These are phyloP conservation scores for Genyomyrus donnyi DNA, from an alignment of 2,113 vertebrate species.

Conservation along the genomic window DNA sequence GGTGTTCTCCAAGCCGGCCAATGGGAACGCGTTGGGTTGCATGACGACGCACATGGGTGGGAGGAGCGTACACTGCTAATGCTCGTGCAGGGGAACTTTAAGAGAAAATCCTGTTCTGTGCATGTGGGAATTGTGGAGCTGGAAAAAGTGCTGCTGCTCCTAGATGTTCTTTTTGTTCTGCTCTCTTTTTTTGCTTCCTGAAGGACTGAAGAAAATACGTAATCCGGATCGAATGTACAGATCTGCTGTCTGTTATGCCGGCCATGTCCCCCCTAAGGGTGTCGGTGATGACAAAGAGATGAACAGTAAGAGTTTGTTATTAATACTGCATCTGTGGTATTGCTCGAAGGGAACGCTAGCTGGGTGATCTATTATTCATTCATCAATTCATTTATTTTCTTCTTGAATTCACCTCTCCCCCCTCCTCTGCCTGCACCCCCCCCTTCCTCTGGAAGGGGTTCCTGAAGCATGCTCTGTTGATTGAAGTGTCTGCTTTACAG, in stretches of 20 bases:
- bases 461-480: neutral
- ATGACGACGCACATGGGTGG: conserved; percentile 19
- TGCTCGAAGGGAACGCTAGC: conserved; percentile 60
- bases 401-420: conserved; percentile 57
- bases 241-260: conserved; percentile 73
- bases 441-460: conserved; percentile 24
- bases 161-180: conserved; percentile 44
- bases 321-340: conserved; percentile 65
- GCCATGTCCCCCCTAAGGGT: conserved; percentile 73
- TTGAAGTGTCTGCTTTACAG: conserved; percentile 17
- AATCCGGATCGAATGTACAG: conserved; percentile 78
- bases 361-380: conserved; percentile 70
- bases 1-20: conserved; percentile 19
- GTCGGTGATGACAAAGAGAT: conserved; percentile 75
- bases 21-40: conserved; percentile 11
- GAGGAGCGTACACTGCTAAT: neutral
- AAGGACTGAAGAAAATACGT: conserved; percentile 79
- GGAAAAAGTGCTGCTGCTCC: conserved; percentile 35
- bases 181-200: conserved; percentile 65
- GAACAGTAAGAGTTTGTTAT: conserved; percentile 74
- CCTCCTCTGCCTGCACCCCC: conserved; percentile 27
- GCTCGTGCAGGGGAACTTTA: neutral
- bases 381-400: conserved; percentile 73
- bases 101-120: conserved; percentile 32
- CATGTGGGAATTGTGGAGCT: conserved; percentile 36